phyloP scores from a whole-genome alignment of 1,140 invertebrate genomes.

The Pogonognathellus flavescens region DNA sequence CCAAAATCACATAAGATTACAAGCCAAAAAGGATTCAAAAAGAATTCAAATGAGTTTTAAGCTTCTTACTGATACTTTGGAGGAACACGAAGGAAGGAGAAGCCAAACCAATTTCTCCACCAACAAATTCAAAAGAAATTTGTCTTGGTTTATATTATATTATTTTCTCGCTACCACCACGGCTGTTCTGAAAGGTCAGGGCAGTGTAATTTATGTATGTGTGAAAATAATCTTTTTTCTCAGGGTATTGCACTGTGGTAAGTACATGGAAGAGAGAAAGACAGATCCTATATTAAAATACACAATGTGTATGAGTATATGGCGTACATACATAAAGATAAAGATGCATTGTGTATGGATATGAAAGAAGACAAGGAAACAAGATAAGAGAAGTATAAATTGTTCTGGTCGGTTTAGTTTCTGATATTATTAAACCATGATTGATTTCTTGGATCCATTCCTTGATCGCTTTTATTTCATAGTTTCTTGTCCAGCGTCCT shows the following conservation, averaged over 20 bases:
- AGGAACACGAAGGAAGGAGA: not conserved
- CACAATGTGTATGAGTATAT: too few relatives aligned
- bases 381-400: slow-evolving; percentile 10
- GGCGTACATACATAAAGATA: not conserved
- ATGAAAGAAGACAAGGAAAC: not conserved
- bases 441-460: slow-evolving; percentile 17
- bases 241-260: too few relatives aligned
- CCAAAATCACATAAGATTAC: slow-evolving; percentile 23
- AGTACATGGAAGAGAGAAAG: too few relatives aligned
- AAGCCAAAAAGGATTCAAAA: slow-evolving; percentile 20
- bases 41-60: slow-evolving; percentile 28
- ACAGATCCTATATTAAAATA: too few relatives aligned
- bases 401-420: not conserved
- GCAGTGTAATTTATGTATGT: too few relatives aligned
- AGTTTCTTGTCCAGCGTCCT: not conserved
- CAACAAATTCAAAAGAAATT: too few relatives aligned
- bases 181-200: too few relatives aligned
- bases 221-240: too few relatives aligned
- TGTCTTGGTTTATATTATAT: too few relatives aligned
- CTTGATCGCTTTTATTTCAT: slow-evolving; percentile 31
- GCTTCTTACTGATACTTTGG: not conserved
- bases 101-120: not conserved
- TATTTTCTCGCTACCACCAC: too few relatives aligned
- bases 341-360: not conserved
- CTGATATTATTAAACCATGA: slow-evolving; percentile 46